These are phyloP conservation scores for Pseudococcus viburni DNA, from an alignment of 2,888 invertebrate species.

Conservation along the genomic window DNA sequence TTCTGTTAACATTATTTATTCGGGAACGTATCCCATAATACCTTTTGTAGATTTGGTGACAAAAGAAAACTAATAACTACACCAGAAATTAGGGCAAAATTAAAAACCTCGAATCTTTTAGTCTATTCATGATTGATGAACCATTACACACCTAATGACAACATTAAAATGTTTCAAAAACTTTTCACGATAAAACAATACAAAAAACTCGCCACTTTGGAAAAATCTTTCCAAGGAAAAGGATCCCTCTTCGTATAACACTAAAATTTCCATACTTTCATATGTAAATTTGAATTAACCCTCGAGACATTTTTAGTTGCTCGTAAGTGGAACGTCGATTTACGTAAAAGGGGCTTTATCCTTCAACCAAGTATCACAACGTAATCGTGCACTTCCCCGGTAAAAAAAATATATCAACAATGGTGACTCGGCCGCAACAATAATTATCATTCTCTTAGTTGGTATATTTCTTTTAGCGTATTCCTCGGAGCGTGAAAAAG, in stretches of 20 bases:
- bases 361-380: neutral
- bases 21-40: no score
- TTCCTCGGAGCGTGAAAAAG: slow-evolving; percentile 44
- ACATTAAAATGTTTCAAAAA: no score
- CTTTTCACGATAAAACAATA: neutral
- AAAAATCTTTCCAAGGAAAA: neutral
- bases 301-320: neutral
- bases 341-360: neutral
- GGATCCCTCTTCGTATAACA: neutral
- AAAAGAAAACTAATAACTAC: no score
- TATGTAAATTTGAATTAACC: neutral
- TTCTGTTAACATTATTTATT: no score
- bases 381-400: slow-evolving; percentile 31
- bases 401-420: slow-evolving; percentile 9
- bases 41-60: no score
- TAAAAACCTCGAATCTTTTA: neutral
- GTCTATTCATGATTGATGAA: slow-evolving; percentile 14
- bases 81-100: no score
- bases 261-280: neutral
- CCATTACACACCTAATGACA: neutral
- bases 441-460: slow-evolving; percentile 34
- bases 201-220: neutral
- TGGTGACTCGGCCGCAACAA: neutral
- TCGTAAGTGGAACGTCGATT: slow-evolving; percentile 3
- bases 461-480: slow-evolving; percentile 38